These are phyloP conservation scores for Lordiphosa clarofinis DNA, from an alignment of 1,140 invertebrate genomes.

Conservation along the genomic window DNA sequence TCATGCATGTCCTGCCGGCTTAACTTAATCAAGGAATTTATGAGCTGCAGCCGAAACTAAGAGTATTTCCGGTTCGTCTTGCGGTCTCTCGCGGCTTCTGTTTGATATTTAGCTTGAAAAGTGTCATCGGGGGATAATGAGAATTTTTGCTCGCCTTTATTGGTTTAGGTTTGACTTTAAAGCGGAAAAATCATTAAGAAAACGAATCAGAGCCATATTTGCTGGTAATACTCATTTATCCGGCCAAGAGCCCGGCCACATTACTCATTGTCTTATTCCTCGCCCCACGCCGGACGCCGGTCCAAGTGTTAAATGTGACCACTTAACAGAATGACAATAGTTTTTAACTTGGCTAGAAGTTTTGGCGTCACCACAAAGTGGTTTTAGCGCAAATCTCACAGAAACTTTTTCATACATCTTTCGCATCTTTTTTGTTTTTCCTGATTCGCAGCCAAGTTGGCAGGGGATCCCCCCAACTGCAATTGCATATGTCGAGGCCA, in stretches of 20 bases:
- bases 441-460: constrained; percentile 50
- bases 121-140: no score
- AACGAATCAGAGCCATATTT: constrained; percentile 6
- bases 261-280: constrained; percentile 49
- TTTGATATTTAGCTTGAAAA: no score
- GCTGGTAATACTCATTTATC: constrained; percentile 47
- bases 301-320: constrained; percentile 77
- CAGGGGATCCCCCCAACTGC: constrained; percentile 15
- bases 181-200: constrained; percentile 12
- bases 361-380: constrained; percentile 78
- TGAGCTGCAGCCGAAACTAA: neutral
- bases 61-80: neutral
- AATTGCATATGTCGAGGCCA: constrained; percentile 60
- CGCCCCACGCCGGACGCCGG: constrained; percentile 34
- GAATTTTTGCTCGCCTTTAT: no score
- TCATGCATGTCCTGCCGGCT: constrained; percentile 13
- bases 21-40: constrained; percentile 12
- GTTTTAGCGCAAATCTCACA: constrained; percentile 67
- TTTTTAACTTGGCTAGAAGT: constrained; percentile 78
- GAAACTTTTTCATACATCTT: constrained; percentile 51
- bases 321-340: constrained; percentile 78
- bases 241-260: constrained; percentile 36
- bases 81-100: no score
- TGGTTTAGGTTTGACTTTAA: neutral
- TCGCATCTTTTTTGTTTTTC: neutral